Evolutionary conservation across 2,888 invertebrate genomes (phyloP).

Genomic region (Deilephila porcellus): DNA sequence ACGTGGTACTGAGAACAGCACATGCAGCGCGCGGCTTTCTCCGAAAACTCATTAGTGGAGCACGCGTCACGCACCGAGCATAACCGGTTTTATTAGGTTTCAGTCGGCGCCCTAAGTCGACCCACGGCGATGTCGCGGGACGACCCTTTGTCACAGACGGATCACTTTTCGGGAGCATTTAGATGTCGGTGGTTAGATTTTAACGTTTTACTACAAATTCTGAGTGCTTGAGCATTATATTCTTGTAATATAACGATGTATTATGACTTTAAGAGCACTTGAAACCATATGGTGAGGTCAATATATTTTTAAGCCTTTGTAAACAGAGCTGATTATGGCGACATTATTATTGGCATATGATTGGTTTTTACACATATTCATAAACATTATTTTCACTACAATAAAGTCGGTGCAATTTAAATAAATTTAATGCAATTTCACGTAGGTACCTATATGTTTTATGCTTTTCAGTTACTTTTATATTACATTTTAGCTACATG

Average conservation of each 20-base stretch:
- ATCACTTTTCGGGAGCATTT: constrained; percentile 34
- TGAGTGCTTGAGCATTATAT: too few species aligned
- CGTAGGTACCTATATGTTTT: too few species aligned
- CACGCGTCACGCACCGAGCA: constrained; percentile 80
- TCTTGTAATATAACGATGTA: too few species aligned
- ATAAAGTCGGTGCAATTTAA: too few species aligned
- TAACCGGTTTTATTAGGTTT: constrained; percentile 83
- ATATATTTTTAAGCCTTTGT: too few species aligned
- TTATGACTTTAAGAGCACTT: too few species aligned
- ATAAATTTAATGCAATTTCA: too few species aligned
- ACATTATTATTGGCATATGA: too few species aligned
- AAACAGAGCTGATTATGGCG: too few species aligned
- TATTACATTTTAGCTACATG: background rate
- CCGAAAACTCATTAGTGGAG: constrained; percentile 80
- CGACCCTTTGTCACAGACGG: constrained; percentile 55
- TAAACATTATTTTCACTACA: too few species aligned
- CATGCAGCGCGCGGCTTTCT: constrained; percentile 66
- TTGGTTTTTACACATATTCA: too few species aligned
- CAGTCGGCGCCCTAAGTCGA: constrained; percentile 52
- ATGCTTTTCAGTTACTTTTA: background rate
- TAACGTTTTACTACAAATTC: background rate
- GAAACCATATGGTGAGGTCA: too few species aligned
- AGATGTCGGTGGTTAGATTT: background rate
- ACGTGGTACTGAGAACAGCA: constrained; percentile 55
- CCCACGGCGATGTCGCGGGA: constrained; percentile 47